Conservation (phyloP, 2,888 invertebrate genomes). For the Athalia rosae region DNA sequence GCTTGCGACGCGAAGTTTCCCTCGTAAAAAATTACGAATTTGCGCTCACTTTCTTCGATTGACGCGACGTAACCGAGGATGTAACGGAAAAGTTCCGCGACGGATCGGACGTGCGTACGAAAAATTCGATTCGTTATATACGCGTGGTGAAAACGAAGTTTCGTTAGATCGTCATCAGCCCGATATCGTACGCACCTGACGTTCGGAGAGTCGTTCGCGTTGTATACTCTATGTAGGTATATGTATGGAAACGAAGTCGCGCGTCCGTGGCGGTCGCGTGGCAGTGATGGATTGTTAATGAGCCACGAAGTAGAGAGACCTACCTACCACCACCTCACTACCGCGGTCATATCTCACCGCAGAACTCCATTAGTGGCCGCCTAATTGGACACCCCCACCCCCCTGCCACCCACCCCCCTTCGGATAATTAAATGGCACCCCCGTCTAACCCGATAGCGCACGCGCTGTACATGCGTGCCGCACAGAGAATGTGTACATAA, state of each 20-base stretch:
- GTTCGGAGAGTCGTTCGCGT: background rate
- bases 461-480: constrained; percentile 31
- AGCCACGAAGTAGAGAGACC: constrained; percentile 56
- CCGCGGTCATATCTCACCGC: constrained; percentile 56
- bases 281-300: constrained; percentile 60
- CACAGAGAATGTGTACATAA: background rate
- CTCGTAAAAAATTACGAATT: too few species aligned
- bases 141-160: too few species aligned
- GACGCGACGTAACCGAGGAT: too few species aligned
- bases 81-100: too few species aligned
- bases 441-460: constrained; percentile 49
- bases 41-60: too few species aligned
- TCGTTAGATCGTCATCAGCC: too few species aligned
- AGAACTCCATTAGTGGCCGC: constrained; percentile 58
- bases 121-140: too few species aligned
- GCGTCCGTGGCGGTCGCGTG: constrained; percentile 49
- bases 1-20: too few species aligned
- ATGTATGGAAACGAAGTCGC: background rate
- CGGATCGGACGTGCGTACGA: too few species aligned
- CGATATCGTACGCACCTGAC: too few species aligned
- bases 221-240: too few species aligned
- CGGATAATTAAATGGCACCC: constrained; percentile 58
- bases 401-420: too few species aligned
- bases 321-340: constrained; percentile 48
- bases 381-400: constrained; percentile 56